These are phyloP conservation scores for Chaetogeoica ovagalla DNA, from an alignment of 2,888 invertebrate genomes.

Conservation along the genomic window DNA sequence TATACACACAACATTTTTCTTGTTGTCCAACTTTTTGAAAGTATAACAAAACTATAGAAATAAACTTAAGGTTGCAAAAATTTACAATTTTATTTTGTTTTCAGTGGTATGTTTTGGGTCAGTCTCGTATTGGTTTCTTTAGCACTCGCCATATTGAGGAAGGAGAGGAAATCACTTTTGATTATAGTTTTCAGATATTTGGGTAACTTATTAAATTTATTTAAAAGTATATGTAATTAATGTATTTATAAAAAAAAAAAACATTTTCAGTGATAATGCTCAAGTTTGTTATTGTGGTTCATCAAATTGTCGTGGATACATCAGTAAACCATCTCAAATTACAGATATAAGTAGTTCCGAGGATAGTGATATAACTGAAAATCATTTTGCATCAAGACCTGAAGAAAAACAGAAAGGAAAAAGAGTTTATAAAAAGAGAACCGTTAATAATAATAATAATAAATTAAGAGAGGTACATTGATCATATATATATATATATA, in stretches of 20 bases:
- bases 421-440: background rate
- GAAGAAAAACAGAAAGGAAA: background rate
- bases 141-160: slow-evolving; percentile 77
- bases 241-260: background rate
- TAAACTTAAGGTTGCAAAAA: background rate
- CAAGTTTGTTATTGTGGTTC: slow-evolving; percentile 95
- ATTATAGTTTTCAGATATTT: slow-evolving; percentile 96
- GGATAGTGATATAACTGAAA: slow-evolving; percentile 64
- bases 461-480: slow-evolving; percentile 28
- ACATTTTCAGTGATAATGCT: slow-evolving; percentile 77
- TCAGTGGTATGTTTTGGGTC: slow-evolving; percentile 87
- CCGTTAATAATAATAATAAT: slow-evolving; percentile 30
- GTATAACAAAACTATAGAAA: background rate
- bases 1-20: background rate
- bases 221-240: background rate
- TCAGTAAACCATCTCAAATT: slow-evolving; percentile 65
- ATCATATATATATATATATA: too few species aligned
- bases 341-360: slow-evolving; percentile 58
- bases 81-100: slow-evolving; percentile 55
- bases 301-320: slow-evolving; percentile 88
- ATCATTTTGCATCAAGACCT: slow-evolving; percentile 51
- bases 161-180: slow-evolving; percentile 97
- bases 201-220: slow-evolving; percentile 66
- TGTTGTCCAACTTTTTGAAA: background rate
- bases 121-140: slow-evolving; percentile 95